Percentiles rank a stretch among this genome's conserved stretches.
Conservation (phyloP, 2,113 vertebrate species). For the Nycticorax nycticorax region DNA sequence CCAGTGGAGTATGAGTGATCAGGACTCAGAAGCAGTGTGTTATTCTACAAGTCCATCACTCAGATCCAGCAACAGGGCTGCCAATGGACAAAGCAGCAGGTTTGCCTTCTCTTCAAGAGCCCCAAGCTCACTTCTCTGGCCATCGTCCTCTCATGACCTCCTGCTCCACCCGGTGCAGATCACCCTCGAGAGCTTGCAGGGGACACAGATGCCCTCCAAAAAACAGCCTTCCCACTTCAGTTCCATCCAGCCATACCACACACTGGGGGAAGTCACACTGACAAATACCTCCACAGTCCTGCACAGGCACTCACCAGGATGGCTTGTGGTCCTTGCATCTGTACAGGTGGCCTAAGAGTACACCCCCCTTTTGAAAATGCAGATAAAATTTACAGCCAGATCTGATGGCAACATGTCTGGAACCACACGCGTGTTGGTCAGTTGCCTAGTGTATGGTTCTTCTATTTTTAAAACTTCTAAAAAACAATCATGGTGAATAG, state of each 20-base stretch:
- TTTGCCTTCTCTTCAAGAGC: background rate
- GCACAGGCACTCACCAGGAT: background rate
- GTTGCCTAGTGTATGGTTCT: background rate
- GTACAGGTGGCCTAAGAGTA: background rate
- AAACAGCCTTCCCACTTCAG: background rate
- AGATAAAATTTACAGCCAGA: background rate
- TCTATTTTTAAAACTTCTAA: background rate
- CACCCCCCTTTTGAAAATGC: background rate
- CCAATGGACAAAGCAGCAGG: background rate
- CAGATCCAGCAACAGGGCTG: background rate
- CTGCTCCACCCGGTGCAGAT: background rate
- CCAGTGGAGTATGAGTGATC: background rate
- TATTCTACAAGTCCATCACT: background rate
- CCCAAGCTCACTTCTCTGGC: background rate
- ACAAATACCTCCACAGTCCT: background rate
- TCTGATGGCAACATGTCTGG: background rate
- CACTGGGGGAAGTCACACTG: background rate
- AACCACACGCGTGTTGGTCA: accelerated
- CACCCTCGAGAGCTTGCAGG: background rate
- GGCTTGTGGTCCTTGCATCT: background rate
- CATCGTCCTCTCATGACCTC: background rate
- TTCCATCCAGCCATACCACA: background rate
- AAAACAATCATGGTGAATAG: background rate
- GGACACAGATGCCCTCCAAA: background rate
- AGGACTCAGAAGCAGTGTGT: background rate